Base-by-base conservation (phyloP, 2,797 vertebrate species). In the Myiothlypis coronata region DNA sequence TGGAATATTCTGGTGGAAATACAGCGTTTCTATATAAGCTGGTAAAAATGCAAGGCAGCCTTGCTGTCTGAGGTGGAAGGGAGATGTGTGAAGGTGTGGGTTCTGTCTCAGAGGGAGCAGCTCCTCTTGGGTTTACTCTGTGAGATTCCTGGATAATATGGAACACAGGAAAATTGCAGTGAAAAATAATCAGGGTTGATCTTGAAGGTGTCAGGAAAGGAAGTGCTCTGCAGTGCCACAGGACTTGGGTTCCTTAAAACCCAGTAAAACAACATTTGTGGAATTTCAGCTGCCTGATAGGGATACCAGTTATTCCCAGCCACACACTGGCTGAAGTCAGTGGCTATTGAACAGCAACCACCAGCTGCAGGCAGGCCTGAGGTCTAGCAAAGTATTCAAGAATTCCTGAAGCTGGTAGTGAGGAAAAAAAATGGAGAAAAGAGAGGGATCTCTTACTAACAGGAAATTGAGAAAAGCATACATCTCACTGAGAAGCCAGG, bases 21-120 rank as follows among this genome's bases (percentile, higher is more conserved):
- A 8, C 37, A 28, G 19, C 1, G 30, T 47, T 78, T 24, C 34
- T 86, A 0, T 22, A 3, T 1, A 4, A 34, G 15, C 0, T 87
- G 68, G 16, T 69, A 21, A 56, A 59, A 59, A 12, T 4, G 3
- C 1, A 20, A 69, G 21, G 46, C 22, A 56, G 3, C 30, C 32
- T 47, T 60, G 6, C 7, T 70, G 28, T 39, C 24, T 28, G 34
- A 71, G 24, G 53, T 23, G 63, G 43, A 9, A 52, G 37, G 1
- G 50, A 56, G 35, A 12, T 32, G 50, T 50, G 8, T 23, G 79
- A 72, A 55, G 22, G 14, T 55, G 24, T 34, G 55, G 21, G 30
- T 3, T 77, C 41, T 28, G 49, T 50, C 41, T 50, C 2, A 0
- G 7, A 3, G 12, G 19, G 37, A 72, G 14, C 59, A 70, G 55